Percentiles rank a stretch among this genome's conserved stretches.
Conservation (phyloP, 2,797 vertebrate genomes). For the Basileuterus tristriatus region DNA sequence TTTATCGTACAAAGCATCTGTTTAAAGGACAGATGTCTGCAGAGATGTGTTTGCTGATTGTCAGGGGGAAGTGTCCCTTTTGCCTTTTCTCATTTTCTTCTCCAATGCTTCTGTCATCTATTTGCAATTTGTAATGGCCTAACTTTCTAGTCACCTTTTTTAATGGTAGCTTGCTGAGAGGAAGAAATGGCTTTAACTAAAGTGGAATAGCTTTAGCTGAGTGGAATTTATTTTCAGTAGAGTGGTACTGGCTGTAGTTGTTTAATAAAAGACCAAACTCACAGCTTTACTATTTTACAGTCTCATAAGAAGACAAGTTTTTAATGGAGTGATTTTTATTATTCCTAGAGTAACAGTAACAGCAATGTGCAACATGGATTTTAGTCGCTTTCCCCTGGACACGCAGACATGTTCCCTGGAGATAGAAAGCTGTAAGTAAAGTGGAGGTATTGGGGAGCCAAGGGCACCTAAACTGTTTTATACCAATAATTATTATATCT, state of each 20-base stretch:
- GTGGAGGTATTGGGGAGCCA: background rate
- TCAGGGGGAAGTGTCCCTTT: background rate
- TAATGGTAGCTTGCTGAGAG: background rate
- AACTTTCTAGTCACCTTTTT: background rate
- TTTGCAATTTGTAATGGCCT: background rate
- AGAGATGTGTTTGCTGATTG: background rate
- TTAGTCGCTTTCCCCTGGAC: slow-evolving; percentile 95
- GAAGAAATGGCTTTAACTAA: background rate
- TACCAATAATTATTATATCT: background rate
- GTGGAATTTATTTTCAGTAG: background rate
- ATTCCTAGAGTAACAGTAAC: slow-evolving; percentile 92
- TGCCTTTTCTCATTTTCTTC: background rate
- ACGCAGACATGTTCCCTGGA: slow-evolving; percentile 96
- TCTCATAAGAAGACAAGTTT: background rate
- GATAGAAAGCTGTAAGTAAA: slow-evolving; percentile 96
- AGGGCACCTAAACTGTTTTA: background rate
- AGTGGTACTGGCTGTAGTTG: background rate
- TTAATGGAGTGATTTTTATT: background rate
- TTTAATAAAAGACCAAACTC: background rate
- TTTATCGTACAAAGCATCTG: rapidly evolving
- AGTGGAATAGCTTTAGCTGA: background rate
- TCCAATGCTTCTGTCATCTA: background rate
- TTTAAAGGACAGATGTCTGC: background rate
- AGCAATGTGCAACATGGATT: slow-evolving; percentile 99
- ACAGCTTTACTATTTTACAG: background rate